Evolutionary conservation across 2,888 invertebrate genomes (phyloP).

Genomic region (Herminia tarsipennalis): DNA sequence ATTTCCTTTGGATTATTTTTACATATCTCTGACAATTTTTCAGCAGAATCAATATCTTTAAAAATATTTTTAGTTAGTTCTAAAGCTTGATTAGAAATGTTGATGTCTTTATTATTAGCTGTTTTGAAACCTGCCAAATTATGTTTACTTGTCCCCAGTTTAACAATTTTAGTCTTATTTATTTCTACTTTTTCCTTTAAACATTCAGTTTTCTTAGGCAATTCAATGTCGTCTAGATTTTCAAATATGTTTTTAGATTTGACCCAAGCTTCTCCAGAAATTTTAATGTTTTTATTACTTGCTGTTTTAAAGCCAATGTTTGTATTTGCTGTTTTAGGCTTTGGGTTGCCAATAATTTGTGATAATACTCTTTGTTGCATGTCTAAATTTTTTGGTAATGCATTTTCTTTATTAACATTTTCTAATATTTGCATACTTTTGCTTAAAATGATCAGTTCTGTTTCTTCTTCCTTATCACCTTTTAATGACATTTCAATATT

Average conservation of each 20-base stretch:
- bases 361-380: constrained; percentile 5
- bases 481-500: constrained; percentile 53
- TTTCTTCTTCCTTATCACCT: constrained; percentile 29
- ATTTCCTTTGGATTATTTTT: neutral
- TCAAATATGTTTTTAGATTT: constrained; percentile 55
- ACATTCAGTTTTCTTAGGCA: too few species aligned
- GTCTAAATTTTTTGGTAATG: too few species aligned
- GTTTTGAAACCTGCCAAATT: constrained; percentile 48
- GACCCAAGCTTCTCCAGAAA: constrained; percentile 53
- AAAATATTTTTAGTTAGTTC: constrained; percentile 12
- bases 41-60: constrained; percentile 10
- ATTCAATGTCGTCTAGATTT: too few species aligned
- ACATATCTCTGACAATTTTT: neutral
- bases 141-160: too few species aligned
- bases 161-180: too few species aligned
- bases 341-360: neutral
- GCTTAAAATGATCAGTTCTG: too few species aligned
- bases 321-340: neutral
- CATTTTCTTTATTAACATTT: constrained; percentile 23
- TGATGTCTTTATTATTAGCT: constrained; percentile 52
- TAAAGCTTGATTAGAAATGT: constrained; percentile 54
- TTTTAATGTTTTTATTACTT: constrained; percentile 46
- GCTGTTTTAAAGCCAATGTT: constrained; percentile 58
- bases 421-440: constrained; percentile 43
- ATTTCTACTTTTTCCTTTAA: too few species aligned